These are phyloP conservation scores for Yponomeuta plumbellus DNA, from an alignment of 2,888 invertebrate species.

Conservation along the genomic window DNA sequence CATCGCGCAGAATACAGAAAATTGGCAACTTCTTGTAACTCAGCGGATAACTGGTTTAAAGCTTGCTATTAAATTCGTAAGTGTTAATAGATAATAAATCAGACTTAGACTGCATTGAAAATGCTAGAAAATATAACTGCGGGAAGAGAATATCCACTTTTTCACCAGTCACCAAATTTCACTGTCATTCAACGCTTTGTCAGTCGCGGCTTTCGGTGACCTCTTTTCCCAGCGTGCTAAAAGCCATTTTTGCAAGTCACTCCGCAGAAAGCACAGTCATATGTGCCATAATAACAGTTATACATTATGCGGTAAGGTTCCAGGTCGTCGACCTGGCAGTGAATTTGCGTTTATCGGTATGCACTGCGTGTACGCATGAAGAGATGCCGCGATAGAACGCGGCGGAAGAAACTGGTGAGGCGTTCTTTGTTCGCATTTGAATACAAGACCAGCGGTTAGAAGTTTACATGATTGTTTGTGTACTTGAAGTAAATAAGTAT, in stretches of 20 bases:
- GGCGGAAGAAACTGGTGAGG: background rate
- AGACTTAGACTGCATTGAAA: no score
- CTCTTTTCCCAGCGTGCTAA: background rate
- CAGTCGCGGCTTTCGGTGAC: background rate
- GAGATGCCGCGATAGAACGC: slow-evolving; percentile 7
- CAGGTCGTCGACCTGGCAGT: background rate
- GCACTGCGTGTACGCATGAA: background rate
- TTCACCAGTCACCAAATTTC: background rate
- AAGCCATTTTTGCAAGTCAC: slow-evolving; percentile 1
- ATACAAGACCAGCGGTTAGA: background rate
- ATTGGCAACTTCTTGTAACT: no score
- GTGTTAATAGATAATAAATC: no score
- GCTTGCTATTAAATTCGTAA: no score
- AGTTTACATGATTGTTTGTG: background rate
- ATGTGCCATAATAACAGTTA: background rate
- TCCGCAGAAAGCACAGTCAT: background rate
- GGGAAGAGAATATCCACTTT: background rate
- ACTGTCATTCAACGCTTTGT: background rate
- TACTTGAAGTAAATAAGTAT: background rate
- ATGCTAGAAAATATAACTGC: background rate
- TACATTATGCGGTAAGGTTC: background rate
- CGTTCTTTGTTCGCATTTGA: background rate
- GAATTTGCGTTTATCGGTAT: slow-evolving; percentile 14
- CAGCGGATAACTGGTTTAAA: no score
- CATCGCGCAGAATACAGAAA: no score